Percentiles rank a stretch among this genome's conserved stretches.
Evolutionary conservation across 2,797 vertebrate genomes (phyloP).

Genomic region (Phrynocephalus guinanensis): DNA sequence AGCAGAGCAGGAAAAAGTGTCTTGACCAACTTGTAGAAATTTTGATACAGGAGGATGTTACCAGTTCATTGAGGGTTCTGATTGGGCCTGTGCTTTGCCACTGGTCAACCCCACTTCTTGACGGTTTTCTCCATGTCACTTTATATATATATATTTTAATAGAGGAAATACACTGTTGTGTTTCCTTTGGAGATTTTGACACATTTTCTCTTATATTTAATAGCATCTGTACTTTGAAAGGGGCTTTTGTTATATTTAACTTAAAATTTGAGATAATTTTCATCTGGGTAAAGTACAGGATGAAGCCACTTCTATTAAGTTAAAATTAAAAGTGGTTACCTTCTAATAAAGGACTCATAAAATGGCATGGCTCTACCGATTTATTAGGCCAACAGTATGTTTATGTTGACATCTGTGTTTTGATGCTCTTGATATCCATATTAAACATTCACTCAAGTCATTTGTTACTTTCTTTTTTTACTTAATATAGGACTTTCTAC

Average conservation of each 20-base stretch:
- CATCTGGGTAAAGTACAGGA: neutral
- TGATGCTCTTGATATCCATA: slow-evolving; percentile 8
- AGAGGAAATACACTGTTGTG: neutral
- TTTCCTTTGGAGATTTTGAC: neutral
- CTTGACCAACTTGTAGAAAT: neutral
- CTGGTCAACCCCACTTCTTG: neutral
- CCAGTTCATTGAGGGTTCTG: neutral
- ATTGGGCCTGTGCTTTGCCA: neutral
- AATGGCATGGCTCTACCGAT: neutral
- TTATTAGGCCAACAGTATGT: neutral
- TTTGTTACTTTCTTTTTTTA: neutral
- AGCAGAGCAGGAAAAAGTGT: neutral
- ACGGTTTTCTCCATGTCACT: neutral
- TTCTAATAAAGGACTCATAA: neutral
- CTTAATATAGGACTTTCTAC: slow-evolving; percentile 37
- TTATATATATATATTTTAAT: neutral
- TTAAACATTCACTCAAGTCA: neutral
- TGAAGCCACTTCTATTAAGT: neutral
- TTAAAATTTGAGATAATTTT: neutral
- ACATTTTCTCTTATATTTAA: neutral
- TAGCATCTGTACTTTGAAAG: neutral
- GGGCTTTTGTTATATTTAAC: neutral
- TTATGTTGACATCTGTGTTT: neutral
- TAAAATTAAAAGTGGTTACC: neutral
- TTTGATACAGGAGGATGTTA: neutral